Evolutionary conservation across 2,113 vertebrate genomes (phyloP).

Genomic region (Crotophaga sulcirostris): DNA sequence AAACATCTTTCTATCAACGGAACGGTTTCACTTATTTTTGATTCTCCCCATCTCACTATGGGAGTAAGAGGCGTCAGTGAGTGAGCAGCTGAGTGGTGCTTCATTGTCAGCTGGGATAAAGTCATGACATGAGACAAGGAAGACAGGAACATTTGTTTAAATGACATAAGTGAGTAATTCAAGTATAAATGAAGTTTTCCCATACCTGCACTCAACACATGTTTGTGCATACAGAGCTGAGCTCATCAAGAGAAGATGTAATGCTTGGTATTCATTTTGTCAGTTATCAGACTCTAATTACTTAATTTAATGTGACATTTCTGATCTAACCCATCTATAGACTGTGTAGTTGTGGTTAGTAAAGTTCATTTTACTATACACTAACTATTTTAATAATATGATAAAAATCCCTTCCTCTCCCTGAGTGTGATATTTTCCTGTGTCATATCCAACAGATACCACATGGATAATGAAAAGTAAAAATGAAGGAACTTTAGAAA

Average conservation of each 20-base stretch:
- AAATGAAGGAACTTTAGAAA: not conserved
- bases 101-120: too few species aligned
- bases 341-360: not conserved
- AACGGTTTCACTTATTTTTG: too few species aligned
- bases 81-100: too few species aligned
- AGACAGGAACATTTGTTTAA: not conserved
- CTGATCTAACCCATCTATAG: rapidly evolving
- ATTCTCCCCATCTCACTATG: too few species aligned
- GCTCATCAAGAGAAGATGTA: not conserved
- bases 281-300: not conserved
- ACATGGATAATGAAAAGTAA: not conserved
- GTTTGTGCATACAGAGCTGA: not conserved
- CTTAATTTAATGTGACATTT: not conserved
- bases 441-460: not conserved
- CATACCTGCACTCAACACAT: rapidly evolving
- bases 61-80: too few species aligned
- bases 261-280: not conserved
- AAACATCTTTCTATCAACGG: too few species aligned
- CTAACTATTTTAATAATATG: not conserved
- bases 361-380: not conserved
- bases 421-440: not conserved
- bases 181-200: not conserved
- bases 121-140: not conserved
- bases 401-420: not conserved
- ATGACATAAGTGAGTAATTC: not conserved